Conservation (phyloP, 2,888 invertebrate genomes). For the Gnatocerus cornutus region DNA sequence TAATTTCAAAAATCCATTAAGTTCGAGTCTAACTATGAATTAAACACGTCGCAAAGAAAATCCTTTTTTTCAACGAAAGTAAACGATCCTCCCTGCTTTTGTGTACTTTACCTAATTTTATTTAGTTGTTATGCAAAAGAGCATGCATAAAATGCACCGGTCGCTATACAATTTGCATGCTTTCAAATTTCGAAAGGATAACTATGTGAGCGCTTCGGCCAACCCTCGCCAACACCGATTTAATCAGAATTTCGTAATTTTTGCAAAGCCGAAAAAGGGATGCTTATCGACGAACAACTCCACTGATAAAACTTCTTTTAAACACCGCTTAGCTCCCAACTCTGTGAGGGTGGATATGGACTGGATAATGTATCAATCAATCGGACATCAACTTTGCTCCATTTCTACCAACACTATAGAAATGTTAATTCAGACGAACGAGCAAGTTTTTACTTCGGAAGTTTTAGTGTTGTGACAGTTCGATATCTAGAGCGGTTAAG, state of each 20-base stretch:
- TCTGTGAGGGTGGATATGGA: constrained; percentile 44
- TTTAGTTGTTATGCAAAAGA: constrained; percentile 51
- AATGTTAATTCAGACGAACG: constrained; percentile 36
- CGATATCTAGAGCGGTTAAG: constrained; percentile 40
- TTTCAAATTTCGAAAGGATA: constrained; percentile 51
- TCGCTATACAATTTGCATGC: constrained; percentile 51
- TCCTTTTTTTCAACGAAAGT: neutral
- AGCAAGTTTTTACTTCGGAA: constrained; percentile 8
- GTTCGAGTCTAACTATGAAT: constrained; percentile 17
- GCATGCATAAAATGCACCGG: constrained; percentile 51
- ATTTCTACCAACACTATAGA: constrained; percentile 14
- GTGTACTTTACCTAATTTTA: constrained; percentile 51
- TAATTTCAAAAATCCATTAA: constrained; percentile 35
- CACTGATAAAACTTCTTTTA: constrained; percentile 41
- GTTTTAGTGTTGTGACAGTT: constrained; percentile 39
- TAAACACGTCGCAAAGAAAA: constrained; percentile 3
- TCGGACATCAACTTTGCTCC: constrained; percentile 27
- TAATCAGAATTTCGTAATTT: constrained; percentile 40
- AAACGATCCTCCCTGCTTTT: constrained; percentile 16
- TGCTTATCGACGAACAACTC: constrained; percentile 25
- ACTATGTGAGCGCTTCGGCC: constrained; percentile 34
- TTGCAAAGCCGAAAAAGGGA: constrained; percentile 32
- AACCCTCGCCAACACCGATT: constrained; percentile 39
- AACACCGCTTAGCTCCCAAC: constrained; percentile 26
- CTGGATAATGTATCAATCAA: constrained; percentile 47